Conservation (phyloP, 2,888 invertebrate genomes). For the Sepiola atlantica region DNA sequence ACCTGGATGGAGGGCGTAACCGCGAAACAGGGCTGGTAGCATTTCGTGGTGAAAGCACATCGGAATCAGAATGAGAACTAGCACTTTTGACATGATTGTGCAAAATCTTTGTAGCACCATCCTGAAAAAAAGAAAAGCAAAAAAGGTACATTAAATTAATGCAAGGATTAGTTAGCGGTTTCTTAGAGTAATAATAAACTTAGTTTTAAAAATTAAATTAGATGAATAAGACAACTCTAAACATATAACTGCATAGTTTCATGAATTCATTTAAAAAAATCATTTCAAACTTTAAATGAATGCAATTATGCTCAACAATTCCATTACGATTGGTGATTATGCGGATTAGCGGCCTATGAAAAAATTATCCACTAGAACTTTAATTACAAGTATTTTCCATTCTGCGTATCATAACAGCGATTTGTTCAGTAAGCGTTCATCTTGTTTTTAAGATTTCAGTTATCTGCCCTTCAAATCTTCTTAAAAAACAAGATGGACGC, state of each 20-base stretch:
- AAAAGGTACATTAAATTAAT: background rate
- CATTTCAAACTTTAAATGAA: background rate
- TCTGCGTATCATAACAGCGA: too few species aligned
- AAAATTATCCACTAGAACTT: too few species aligned
- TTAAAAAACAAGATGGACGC: too few species aligned
- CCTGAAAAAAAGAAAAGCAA: conserved; percentile 62
- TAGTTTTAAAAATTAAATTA: too few species aligned
- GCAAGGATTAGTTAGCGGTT: background rate
- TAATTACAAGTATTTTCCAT: too few species aligned
- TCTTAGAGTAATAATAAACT: too few species aligned
- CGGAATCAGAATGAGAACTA: conserved; percentile 59
- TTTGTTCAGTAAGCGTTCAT: too few species aligned
- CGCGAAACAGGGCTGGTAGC: conserved; percentile 59
- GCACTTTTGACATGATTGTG: conserved; percentile 68
- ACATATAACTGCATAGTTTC: conserved; percentile 3
- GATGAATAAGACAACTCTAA: background rate
- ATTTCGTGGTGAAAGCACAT: conserved; percentile 70
- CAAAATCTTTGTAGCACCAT: conserved; percentile 74
- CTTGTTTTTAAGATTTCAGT: too few species aligned
- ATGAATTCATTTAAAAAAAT: background rate
- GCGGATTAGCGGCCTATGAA: too few species aligned
- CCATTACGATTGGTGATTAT: too few species aligned
- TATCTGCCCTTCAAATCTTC: too few species aligned
- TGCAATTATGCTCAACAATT: background rate
- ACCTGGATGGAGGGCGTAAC: conserved; percentile 66